phyloP scores from a whole-genome alignment of 2,113 vertebrate species.

The Chaenocephalus aceratus region DNA sequence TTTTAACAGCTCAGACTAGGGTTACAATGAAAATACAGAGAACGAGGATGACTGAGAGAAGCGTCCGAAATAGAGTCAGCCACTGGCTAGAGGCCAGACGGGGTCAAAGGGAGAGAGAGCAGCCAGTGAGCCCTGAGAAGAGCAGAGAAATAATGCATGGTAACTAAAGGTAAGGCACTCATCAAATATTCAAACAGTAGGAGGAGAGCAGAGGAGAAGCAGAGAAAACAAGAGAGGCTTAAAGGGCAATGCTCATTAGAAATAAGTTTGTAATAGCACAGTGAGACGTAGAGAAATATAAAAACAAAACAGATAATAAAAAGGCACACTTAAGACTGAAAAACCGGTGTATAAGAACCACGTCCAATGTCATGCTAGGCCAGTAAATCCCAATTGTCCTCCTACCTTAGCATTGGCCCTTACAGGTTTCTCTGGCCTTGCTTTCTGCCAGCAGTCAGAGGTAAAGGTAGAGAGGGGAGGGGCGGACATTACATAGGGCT shows the following conservation, averaged over 20 bases:
- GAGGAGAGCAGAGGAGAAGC: constrained; percentile 66
- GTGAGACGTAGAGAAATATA: background rate
- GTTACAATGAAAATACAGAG: constrained; percentile 13
- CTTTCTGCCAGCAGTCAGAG: constrained; percentile 70
- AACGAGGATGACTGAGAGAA: constrained; percentile 34
- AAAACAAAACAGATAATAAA: background rate
- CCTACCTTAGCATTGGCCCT: constrained; percentile 78
- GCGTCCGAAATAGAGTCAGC: constrained; percentile 49
- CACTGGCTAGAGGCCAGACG: constrained; percentile 60
- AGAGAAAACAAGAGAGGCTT: constrained; percentile 49
- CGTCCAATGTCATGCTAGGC: constrained; percentile 10
- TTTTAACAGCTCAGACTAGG: constrained; percentile 7
- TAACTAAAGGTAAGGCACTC: constrained; percentile 86
- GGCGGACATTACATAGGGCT: constrained; percentile 48
- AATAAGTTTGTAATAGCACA: background rate
- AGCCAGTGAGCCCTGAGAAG: constrained; percentile 76
- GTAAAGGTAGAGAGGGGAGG: constrained; percentile 54
- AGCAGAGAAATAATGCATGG: constrained; percentile 88
- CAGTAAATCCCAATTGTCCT: constrained; percentile 26
- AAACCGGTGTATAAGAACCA: background rate
- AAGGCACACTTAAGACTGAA: constrained; percentile 9
- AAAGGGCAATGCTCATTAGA: constrained; percentile 12
- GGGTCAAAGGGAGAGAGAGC: constrained; percentile 64
- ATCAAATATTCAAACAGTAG: constrained; percentile 85
- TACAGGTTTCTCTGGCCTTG: constrained; percentile 68